Evolutionary conservation across 2,797 vertebrate species (phyloP).

Genomic region (Ceryle rudis): DNA sequence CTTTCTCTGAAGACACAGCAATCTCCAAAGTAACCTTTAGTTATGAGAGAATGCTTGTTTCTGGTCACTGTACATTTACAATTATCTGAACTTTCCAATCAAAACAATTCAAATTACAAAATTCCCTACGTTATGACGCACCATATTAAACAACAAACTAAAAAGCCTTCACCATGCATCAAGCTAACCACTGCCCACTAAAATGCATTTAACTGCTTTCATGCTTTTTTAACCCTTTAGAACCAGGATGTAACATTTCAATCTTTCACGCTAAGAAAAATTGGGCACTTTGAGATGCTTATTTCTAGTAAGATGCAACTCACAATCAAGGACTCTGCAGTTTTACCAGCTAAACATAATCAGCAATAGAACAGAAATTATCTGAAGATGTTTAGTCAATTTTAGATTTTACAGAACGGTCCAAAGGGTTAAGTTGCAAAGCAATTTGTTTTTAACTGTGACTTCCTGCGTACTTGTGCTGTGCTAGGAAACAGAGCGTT

Average conservation of each 20-base stretch:
- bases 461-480: slow-evolving; percentile 96
- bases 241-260: slow-evolving; percentile 65
- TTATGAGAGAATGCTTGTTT: slow-evolving; percentile 38
- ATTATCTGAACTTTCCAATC: not conserved
- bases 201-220: slow-evolving; percentile 81
- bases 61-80: not conserved
- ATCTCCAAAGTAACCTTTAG: slow-evolving; percentile 11
- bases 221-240: slow-evolving; percentile 88
- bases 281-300: not conserved
- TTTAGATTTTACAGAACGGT: slow-evolving; percentile 64
- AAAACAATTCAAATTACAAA: slow-evolving; percentile 5
- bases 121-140: slow-evolving; percentile 55
- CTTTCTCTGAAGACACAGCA: not conserved
- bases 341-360: slow-evolving; percentile 68
- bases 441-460: slow-evolving; percentile 83
- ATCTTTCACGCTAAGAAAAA: slow-evolving; percentile 28
- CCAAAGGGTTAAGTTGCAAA: slow-evolving; percentile 85
- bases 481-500: slow-evolving; percentile 96
- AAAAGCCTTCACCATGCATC: slow-evolving; percentile 83
- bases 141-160: slow-evolving; percentile 74
- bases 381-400: slow-evolving; percentile 70
- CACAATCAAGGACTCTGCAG: not conserved
- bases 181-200: slow-evolving; percentile 79
- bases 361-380: slow-evolving; percentile 37
- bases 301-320: slow-evolving; percentile 11